Base-by-base conservation (phyloP, 2,888 invertebrate species). In the Xiphydria camelus region DNA sequence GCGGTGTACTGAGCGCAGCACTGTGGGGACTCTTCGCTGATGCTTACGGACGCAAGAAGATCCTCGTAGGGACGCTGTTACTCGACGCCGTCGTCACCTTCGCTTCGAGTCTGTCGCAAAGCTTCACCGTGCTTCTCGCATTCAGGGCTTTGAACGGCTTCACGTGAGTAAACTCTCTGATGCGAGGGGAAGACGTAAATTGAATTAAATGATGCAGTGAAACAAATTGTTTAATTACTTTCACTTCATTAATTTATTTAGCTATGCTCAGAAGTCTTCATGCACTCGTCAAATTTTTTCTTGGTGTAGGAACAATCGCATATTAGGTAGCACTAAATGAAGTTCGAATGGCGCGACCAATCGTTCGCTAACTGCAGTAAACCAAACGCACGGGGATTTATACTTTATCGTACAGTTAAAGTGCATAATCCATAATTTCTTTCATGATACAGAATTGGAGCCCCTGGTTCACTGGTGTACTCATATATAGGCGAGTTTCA, bases 1-100 rank as follows among this genome's bases (percentile, higher is more conserved):
- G 87, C 53, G 84, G 87, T 22, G 84, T 86, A 19, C 59, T 86
- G 17, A 90, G 90, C 39, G 87, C 89, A 0, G 87, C 88, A 75
- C 75, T 89, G 41, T 89, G 91, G 89, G 91, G 92, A 29, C 82
- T 86, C 53, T 70, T 90, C 50, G 88, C 90, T 0, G 92, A 93
- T 73, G 83, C 84, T 35, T 69, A 82, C 46, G 92, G 92, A 0
- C 80, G 92, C 2, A 79, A 84, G 35, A 79, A 79, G 39, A 78
- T 83, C 14, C 76, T 87, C 15, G 57, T 82, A 49, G 78, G 73
- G 21, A 69, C 82, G 0, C 62, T 83, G 4, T 59, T 82, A 0
- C 47, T 78, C 7, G 83, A 85, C 5, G 77, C 80, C 3, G 36
- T 82, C 4, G 73, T 83, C 35, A 81, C 84, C 0, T 67, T 83